Evolutionary conservation across 2,797 vertebrate genomes (phyloP), one percentile per base, ranked within the genome.

Genomic region (Acomys russatus): DNA sequence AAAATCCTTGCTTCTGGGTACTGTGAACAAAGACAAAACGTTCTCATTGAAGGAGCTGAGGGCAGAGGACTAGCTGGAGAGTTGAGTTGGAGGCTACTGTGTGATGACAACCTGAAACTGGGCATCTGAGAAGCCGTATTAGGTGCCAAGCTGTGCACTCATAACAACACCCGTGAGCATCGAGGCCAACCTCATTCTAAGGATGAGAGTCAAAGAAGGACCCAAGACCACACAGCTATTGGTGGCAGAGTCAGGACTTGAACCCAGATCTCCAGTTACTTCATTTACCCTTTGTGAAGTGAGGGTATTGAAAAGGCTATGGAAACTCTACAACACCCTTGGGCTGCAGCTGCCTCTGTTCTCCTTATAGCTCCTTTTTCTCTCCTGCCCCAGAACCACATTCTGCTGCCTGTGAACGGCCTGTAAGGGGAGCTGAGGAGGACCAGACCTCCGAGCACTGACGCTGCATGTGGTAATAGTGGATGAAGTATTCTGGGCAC

Each of bases 401-500:
- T 54, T 51, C 28, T 9, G n/a, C 15, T 49, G 3, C 18, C 33
- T 71, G 28, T 66, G 30, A 15, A 54, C 0, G 23, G 30, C 49
- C 76, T 6, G 25, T 59, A 1, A 38, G n/a, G 51, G 22, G 20
- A 44, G n/a, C 10, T 56, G 56, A 49, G 5, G 0, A 63, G 71
- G 51, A 28, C 18, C 56, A 6, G 25, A 6, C 0, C 44, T 33
- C 77, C 56, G 49, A 1, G 23, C 38, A 23, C 68, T 3, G 35
- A 61, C 51, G 63, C 30, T 5, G 86, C 59, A 0, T 4, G 30
- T 5, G 28, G 15, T 1, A 22, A 74, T 38, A 9, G 6, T 0
- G 17, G 6, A 28, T 0, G 3, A 63, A 44, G 56, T n/a, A 11
- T 5, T 3, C 38, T 4, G 0, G 38, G 28, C 5, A 3, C 0